Evolutionary conservation across 2,113 vertebrate species (phyloP), one percentile per base, ranked within the genome.

Genomic region (Dromaius novaehollandiae): DNA sequence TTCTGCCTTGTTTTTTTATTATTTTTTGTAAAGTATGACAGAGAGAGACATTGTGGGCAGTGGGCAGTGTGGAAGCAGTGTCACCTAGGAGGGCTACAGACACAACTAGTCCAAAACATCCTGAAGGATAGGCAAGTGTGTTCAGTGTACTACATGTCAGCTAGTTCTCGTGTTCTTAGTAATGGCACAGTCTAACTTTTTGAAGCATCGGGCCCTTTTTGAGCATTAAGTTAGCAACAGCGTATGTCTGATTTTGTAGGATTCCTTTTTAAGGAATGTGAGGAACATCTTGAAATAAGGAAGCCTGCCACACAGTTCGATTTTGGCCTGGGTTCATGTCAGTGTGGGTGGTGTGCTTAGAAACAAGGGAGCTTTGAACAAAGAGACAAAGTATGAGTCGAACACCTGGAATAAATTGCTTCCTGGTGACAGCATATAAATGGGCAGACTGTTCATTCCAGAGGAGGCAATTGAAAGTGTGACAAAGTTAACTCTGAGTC

Each of bases 391-490:
- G 70, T 68, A 68, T 1, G 1, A 91, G 44, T 85, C 25, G 86
- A 95, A 85, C 87, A 96, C 93, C 96, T 96, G 93, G 89, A 85
- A 94, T 48, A 94, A 95, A 93, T 94, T 96, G 4, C 70, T 89
- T 93, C 66, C 87, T 63, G 18, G 58, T 94, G 82, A 93, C 78
- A 87, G 70, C 32, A 36, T 80, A 82, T 93, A 85, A 88, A 95
- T 65, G 74, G 32, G 7, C 16, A 82, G 65, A 73, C 28, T 93
- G 73, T 79, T 91, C 53, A 48, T 93, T 94, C 70, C 75, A 82
- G 26, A 69, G 42, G 61, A 96, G 25, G 63, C 7, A 0, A 82
- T 84, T 79, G 70, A 82, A 93, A 90, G 30, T 4, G 18, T 64
- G 73, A 86, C 60, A 64, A 93, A 94, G 58, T 82, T 79, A 82